A percentile compares a stretch with the other conserved stretches of the same genome.
These are phyloP conservation scores for Poeciliopsis retropinna DNA, from an alignment of 2,113 vertebrate species.

Conservation along the genomic window DNA sequence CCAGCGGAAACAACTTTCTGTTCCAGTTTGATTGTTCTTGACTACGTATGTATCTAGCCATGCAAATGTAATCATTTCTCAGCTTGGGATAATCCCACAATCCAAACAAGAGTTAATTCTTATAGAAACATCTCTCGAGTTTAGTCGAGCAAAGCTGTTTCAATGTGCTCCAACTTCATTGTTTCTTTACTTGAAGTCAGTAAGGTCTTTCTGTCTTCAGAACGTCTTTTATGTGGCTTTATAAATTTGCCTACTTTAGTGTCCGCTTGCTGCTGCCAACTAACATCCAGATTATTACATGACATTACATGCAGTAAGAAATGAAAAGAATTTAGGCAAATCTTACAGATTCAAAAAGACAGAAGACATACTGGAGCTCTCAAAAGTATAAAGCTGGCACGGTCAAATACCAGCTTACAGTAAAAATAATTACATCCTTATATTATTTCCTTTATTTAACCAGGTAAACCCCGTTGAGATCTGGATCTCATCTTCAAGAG, in stretches of 20 bases:
- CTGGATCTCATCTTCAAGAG: no score
- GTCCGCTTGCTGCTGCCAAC: no score
- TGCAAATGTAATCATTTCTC: constrained; percentile 20
- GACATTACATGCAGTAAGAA: background rate
- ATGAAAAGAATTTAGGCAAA: background rate
- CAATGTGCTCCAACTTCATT: constrained; percentile 33
- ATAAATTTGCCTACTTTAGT: background rate
- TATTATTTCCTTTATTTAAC: no score
- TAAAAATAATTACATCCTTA: no score
- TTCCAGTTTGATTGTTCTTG: constrained; percentile 16
- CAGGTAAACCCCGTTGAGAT: no score
- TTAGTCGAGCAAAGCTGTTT: constrained; percentile 14
- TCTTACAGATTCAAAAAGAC: no score
- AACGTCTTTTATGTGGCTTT: constrained; percentile 23
- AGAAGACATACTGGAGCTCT: no score
- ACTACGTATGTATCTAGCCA: constrained; percentile 1
- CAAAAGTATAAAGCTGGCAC: no score
- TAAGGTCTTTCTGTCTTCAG: constrained; percentile 8
- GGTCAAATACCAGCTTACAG: no score
- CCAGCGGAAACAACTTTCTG: background rate
- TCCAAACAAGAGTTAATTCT: constrained; percentile 33
- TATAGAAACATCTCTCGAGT: constrained; percentile 16
- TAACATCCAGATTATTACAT: background rate
- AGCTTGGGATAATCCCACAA: constrained; percentile 27
- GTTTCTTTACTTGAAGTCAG: background rate